Base-by-base conservation (phyloP, 2,888 invertebrate genomes). In the Scaptomyza caliginosa region DNA sequence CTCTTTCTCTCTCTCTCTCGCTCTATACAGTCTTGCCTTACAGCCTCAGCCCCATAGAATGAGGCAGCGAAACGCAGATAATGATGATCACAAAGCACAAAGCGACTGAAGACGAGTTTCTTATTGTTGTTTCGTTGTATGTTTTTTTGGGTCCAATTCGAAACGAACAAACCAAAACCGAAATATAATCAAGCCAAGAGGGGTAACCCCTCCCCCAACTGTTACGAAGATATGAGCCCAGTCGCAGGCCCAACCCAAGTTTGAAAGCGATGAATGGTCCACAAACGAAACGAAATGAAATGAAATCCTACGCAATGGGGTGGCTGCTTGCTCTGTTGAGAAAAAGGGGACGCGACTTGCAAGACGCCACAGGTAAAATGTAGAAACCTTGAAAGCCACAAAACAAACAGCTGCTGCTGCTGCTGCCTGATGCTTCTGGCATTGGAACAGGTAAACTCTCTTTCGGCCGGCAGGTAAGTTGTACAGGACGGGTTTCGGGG, bases 71-170 rank as follows among this genome's bases (percentile, higher is more conserved):
- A 88, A 86, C 74, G 78, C 67, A 83, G 88, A 84, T 88, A 86
- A 86, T 88, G 86, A 83, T 88, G 88, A 83, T 88, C 81, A 83
- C 74, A 82, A 87, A 85, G 81, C 84, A 80, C 65, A 80, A 86
- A 70, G 49, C 66, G 71, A 70, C 56, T 65, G 74, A 70, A 77
- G 84, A 87, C 67, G 79, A 74, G 77, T 86, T 74, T 84, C 62
- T 62, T 49, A 59, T 46, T 32, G 32, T 32, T 32, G 6, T 32
- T 32, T 7, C 0, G 28, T 34, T 34, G n/a, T 13, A 2, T 34
- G 13, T 13, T 7, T 34, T 16, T 16, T 34, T 16, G 7, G 51
- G 51, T 38, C 51, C 49, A 48, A 73, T 52, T 49, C 28, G 51
- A 46, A 72, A 62, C 62, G 51, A 66, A 40, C 30, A 49, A 52